Evolutionary conservation across 1,140 invertebrate genomes (phyloP).

Genomic region (Procambarus clarkii): DNA sequence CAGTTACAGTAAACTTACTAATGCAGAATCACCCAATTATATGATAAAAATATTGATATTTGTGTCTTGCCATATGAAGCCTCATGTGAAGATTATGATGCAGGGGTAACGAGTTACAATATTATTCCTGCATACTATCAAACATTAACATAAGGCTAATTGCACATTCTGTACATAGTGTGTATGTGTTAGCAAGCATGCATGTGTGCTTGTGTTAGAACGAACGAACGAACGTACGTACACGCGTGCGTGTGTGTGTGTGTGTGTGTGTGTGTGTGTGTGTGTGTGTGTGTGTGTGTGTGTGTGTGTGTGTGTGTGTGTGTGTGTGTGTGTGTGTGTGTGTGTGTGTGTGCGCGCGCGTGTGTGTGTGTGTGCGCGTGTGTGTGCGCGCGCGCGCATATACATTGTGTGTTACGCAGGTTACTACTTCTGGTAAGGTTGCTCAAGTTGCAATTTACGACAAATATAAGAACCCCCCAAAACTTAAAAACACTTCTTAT

Average conservation of each 20-base stretch:
- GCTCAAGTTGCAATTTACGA: background rate
- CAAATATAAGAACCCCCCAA: background rate
- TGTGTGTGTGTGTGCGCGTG: too few relatives aligned
- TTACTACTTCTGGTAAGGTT: background rate
- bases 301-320: too few relatives aligned
- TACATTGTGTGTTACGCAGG: background rate
- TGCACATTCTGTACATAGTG: background rate
- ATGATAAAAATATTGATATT: background rate
- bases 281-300: too few relatives aligned
- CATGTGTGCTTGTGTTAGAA: too few relatives aligned
- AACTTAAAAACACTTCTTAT: background rate
- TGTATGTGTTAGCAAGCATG: too few relatives aligned
- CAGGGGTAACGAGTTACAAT: background rate
- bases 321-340: too few relatives aligned
- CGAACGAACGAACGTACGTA: background rate
- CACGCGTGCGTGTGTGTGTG: too few relatives aligned
- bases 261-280: too few relatives aligned
- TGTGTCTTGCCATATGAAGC: background rate
- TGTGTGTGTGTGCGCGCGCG: too few relatives aligned
- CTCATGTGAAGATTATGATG: background rate
- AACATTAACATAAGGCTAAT: background rate
- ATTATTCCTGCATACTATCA: background rate
- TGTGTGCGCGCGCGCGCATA: too few relatives aligned
- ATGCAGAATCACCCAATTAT: background rate
- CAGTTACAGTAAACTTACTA: background rate